These are phyloP conservation scores for Pelodytes ibericus DNA, from an alignment of 2,797 vertebrate species.

Conservation along the genomic window DNA sequence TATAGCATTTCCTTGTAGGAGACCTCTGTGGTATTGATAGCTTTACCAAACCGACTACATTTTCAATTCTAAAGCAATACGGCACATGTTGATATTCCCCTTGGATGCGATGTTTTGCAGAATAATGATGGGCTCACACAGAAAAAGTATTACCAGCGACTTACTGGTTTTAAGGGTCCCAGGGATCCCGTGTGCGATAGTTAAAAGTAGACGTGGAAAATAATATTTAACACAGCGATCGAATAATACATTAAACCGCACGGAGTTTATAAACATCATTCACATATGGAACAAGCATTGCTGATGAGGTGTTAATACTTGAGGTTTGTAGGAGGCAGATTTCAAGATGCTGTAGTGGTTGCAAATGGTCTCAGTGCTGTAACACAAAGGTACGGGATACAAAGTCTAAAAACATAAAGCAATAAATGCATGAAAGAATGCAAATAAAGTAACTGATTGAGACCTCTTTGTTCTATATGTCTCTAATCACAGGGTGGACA, in stretches of 20 bases:
- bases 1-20: neutral
- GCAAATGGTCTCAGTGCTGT: neutral
- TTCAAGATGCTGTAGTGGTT: neutral
- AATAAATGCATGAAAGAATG: too few relatives aligned
- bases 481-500: too few relatives aligned
- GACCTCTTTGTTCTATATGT: too few relatives aligned
- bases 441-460: too few relatives aligned
- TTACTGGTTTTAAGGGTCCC: constrained; percentile 21
- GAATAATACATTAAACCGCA: constrained; percentile 29
- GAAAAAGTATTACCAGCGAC: constrained; percentile 19
- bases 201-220: constrained; percentile 21
- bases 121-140: neutral
- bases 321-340: constrained; percentile 8
- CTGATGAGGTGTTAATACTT: constrained; percentile 31
- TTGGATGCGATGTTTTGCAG: neutral
- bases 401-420: neutral
- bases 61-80: constrained; percentile 18
- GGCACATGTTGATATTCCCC: neutral
- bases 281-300: constrained; percentile 30
- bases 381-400: neutral
- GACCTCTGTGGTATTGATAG: constrained; percentile 13
- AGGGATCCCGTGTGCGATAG: neutral
- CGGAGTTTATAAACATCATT: constrained; percentile 8
- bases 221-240: constrained; percentile 8
- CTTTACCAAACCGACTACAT: constrained; percentile 10